Base-by-base conservation (phyloP, 1,140 invertebrate genomes). In the Listronotus oregonensis region DNA sequence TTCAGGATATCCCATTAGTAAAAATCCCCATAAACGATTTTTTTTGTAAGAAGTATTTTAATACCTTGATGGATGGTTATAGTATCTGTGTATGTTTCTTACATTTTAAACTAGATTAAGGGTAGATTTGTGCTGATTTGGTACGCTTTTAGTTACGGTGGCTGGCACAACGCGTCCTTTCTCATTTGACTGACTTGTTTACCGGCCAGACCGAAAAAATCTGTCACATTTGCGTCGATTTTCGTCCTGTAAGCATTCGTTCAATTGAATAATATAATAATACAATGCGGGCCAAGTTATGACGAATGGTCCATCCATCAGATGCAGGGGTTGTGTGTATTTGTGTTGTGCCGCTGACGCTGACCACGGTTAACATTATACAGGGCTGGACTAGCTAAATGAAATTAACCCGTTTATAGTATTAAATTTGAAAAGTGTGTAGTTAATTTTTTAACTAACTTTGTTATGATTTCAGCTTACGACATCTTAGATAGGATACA, bases 231-330 rank as follows among this genome's bases (percentile, higher is more conserved):
- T 68, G 60, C 50, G 58, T 64, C 66, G 65, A 67, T 66, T 73
- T 21, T 46, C 31, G 55, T 56, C 37, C 51, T 32, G 52, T 54
- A 18, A 31, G 7, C 21, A n/a, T 58, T 72, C 64, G 61, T 66
- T 70, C 58, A 56, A 64, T 57, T 68, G 55, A 58, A 59, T 59
- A 37, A 66, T 57, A 54, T 52, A 70, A 71, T 63, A 50, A 63
- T 14, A 73, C 72, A 74, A 74, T 72, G 66, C 67, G 71, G 63
- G 58, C 57, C 12, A 51, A 59, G 63, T 69, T 74, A 74, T 74
- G 72, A 74, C 72, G 72, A 68, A 72, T 71, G 72, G 64, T 69
- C 72, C 60, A 55, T 71, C 61, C 63, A 63, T 72, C 69, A 71
- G 43, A 66, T 43, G 40, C 54, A 59, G 58, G 62, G 70, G 47